Evolutionary conservation across 2,888 invertebrate species (phyloP).

Genomic region (Drosophila borealis): DNA sequence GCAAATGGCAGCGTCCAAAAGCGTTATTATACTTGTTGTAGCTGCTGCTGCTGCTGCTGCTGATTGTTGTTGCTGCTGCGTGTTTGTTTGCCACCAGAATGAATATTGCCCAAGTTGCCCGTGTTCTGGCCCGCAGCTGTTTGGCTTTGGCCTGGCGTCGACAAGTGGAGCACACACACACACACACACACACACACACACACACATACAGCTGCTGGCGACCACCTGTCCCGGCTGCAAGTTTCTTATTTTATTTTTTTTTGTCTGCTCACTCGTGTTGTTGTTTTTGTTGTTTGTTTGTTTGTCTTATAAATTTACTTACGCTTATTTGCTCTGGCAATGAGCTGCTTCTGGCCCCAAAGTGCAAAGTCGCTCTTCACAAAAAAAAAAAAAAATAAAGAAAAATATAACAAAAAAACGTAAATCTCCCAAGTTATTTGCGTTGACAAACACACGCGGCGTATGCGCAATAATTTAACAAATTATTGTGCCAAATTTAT

Average conservation of each 20-base stretch:
- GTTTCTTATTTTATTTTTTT: constrained; percentile 20
- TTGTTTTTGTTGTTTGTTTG: constrained; percentile 54
- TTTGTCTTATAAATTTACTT: constrained; percentile 80
- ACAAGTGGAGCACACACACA: constrained; percentile 1
- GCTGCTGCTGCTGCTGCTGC: constrained; percentile 34
- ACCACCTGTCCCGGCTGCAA: constrained; percentile 62
- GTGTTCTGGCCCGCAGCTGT: constrained; percentile 59
- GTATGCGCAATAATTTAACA: constrained; percentile 75
- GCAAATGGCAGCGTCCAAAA: constrained; percentile 76
- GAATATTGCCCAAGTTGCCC: constrained; percentile 71
- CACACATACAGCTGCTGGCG: constrained; percentile 39
- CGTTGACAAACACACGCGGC: constrained; percentile 67
- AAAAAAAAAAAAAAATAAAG: constrained; percentile 11
- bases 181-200: background rate
- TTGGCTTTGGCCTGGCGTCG: constrained; percentile 64
- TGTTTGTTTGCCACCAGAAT: constrained; percentile 76
- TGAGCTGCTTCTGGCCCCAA: constrained; percentile 65
- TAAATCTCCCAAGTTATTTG: constrained; percentile 46
- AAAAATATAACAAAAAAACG: constrained; percentile 1
- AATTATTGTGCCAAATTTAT: constrained; percentile 67
- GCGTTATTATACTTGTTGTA: constrained; percentile 65
- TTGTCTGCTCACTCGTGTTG: background rate
- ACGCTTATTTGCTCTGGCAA: constrained; percentile 77
- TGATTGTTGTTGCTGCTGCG: constrained; percentile 62
- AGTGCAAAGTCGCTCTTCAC: constrained; percentile 48